Evolutionary conservation across 2,888 invertebrate genomes (phyloP).

Genomic region (Cosmia pyralina): DNA sequence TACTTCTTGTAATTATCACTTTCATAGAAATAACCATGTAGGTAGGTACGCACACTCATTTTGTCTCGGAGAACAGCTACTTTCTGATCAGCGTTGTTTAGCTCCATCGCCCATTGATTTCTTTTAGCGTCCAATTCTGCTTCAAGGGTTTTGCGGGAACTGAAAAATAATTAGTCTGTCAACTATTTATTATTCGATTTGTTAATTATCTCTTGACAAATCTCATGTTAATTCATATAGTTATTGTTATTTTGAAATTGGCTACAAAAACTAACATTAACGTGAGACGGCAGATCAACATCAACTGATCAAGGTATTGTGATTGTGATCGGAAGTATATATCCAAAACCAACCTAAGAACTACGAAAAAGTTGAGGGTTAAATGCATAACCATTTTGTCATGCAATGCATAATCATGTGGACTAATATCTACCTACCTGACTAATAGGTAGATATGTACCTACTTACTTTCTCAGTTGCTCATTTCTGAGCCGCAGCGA

Average conservation of each 20-base stretch:
- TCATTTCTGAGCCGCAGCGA: slow-evolving; percentile 69
- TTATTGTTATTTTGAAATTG: background rate
- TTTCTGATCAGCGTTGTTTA: slow-evolving; percentile 75
- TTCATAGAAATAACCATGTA: slow-evolving; percentile 26
- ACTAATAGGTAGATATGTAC: too few species aligned
- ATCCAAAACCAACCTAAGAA: background rate
- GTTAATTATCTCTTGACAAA: background rate
- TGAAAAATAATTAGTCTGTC: slow-evolving; percentile 51
- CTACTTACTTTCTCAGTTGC: slow-evolving; percentile 69
- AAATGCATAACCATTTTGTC: background rate
- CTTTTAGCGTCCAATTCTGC: slow-evolving; percentile 72
- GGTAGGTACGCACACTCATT: slow-evolving; percentile 74
- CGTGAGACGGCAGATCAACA: background rate
- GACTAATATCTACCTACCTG: too few species aligned
- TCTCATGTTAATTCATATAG: background rate
- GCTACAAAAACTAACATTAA: background rate
- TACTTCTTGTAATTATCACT: slow-evolving; percentile 31
- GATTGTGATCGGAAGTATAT: background rate
- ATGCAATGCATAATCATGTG: background rate
- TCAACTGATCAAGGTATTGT: background rate
- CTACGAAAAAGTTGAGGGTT: background rate
- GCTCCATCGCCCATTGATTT: slow-evolving; percentile 69
- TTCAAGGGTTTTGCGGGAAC: slow-evolving; percentile 69
- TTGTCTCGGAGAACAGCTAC: slow-evolving; percentile 80
- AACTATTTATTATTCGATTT: background rate